Base-by-base conservation (phyloP, 2,797 vertebrate genomes). In the Halcyon badia region DNA sequence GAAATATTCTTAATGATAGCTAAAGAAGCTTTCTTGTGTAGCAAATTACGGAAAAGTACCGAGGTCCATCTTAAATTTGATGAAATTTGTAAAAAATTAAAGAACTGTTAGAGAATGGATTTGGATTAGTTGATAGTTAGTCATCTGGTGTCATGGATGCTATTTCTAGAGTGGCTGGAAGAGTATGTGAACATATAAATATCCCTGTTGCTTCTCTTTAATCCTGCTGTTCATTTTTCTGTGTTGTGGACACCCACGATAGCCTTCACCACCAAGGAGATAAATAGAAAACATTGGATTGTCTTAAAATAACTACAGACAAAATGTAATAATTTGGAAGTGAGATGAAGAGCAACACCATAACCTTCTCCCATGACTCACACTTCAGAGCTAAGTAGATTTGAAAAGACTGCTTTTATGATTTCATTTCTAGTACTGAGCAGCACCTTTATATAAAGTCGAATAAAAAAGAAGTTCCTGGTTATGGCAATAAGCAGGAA, bases 341-440 rank as follows among this genome's bases (percentile, higher is more conserved):
- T 44, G 7, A 41, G n/a, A 13, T 51, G 5, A 82, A 87, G 57
- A 54, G 7, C 14, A 62, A 8, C 9, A n/a, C 6, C 0, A 0
- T 57, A 61, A 9, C 31, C 48, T 91, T 83, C 14, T 75, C 4
- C 8, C 5, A 3, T 18, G 44, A 19, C 10, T 65, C 10, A 21
- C 10, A 9, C 18, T n/a, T 48, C 42, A 24, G 31, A 46, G 22
- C 54, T 60, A 46, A 56, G 22, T 77, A 20, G n/a, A 22, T 62
- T 62, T 83, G 52, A 54, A 84, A 66, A 75, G 18, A 6, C 13
- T 86, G 15, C 13, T 69, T 85, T 64, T 72, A 24, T 39, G 30
- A 62, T 46, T 83, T 75, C 61, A 70, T 58, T 87, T 87, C n/a
- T 33, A 18, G 2, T 81, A 6, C n/a, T 58, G 20, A 65, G 42